Base-by-base conservation (phyloP, 2,888 invertebrate species). In the Cremastinae sp. region DNA sequence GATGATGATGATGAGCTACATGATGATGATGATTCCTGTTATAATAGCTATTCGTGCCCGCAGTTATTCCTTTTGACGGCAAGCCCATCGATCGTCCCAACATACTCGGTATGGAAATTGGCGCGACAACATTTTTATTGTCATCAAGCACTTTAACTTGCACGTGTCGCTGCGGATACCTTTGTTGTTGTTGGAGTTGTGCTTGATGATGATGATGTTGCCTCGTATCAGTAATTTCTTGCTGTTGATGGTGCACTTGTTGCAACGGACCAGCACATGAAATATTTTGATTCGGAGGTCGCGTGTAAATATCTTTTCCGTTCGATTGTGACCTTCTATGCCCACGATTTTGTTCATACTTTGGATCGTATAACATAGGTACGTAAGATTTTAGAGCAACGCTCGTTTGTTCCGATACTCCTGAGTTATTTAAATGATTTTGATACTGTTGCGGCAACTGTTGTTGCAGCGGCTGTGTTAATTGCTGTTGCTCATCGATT, bases 141-240 rank as follows among this genome's bases (percentile, higher is more conserved):
- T 89, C 88, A 79, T 92, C 84, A 90, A 92, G 84, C 91, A 90
- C 82, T 92, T 92, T 84, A 92, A 89, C 89, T 80, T 88, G 88
- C 92, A 91, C 89, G 87, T 83, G 89, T 83, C 84, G 89, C 79
- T 90, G 84, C 87, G 80, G 81, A 65, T 86, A 84, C 77, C 82
- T 78, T 47, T 76, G 78, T 90, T 90, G 82, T 80, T 85, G 82
- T 72, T 85, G 59, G 14, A 51, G 64, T 2, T 65, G 82, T 80
- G 76, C 74, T 16, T 74, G 76, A 86, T 86, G 83, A 89, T 90
- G 82, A 80, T 85, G 82, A 75, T 85, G 62, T 84, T 91, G 90
- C 82, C 91, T 90, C 87, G 92, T 90, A 84, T 92, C 91, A 77
- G 91, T 90, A 80, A 90, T 86, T 91, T 92, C 84, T 90, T 92